phyloP scores from a whole-genome alignment of 2,797 vertebrate species.

The Sebastes flavidus region DNA sequence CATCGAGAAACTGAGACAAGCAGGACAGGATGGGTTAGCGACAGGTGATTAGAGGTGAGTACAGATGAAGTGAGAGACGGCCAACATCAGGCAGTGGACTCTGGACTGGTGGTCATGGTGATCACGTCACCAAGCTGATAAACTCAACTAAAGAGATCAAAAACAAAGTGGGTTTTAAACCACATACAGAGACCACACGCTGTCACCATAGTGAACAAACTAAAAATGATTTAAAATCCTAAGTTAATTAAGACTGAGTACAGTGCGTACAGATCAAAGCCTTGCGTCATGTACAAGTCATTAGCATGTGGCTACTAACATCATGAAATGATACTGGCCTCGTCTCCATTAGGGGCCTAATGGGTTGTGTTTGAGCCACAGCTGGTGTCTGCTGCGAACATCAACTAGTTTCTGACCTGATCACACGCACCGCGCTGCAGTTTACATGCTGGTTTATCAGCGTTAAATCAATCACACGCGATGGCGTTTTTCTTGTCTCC shows the following conservation, averaged over 20 bases:
- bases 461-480: slow-evolving; percentile 5
- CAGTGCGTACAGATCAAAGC: slow-evolving; percentile 60
- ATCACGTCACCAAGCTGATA: neutral
- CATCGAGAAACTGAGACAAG: neutral
- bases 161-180: slow-evolving; percentile 18
- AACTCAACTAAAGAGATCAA: slow-evolving; percentile 22
- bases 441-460: slow-evolving; percentile 50
- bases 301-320: slow-evolving; percentile 15
- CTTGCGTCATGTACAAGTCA: slow-evolving; percentile 43
- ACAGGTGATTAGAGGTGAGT: neutral
- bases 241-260: slow-evolving; percentile 48
- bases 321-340: neutral
- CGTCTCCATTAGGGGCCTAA: slow-evolving; percentile 20
- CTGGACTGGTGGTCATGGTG: neutral
- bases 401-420: slow-evolving; percentile 49
- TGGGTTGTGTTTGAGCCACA: slow-evolving; percentile 20
- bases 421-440: slow-evolving; percentile 17
- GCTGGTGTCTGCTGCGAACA: slow-evolving; percentile 42
- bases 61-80: neutral
- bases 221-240: slow-evolving; percentile 34
- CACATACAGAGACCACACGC: neutral
- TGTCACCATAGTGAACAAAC: neutral
- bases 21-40: neutral
- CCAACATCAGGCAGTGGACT: neutral
- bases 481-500: neutral